phyloP scores from a whole-genome alignment of 2,113 vertebrate genomes.

The Cygnus atratus region DNA sequence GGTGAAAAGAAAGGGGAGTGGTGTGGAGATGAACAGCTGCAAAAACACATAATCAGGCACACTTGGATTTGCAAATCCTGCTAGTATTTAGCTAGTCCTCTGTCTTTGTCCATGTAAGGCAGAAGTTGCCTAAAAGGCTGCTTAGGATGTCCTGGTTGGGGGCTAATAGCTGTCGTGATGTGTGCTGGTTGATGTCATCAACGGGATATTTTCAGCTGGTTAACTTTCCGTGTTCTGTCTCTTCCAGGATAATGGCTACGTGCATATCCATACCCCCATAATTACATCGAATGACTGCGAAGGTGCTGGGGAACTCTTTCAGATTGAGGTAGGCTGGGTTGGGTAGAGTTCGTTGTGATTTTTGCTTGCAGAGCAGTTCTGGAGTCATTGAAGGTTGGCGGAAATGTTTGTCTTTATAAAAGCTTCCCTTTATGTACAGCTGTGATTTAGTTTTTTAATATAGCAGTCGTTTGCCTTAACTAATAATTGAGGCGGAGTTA shows the following conservation, averaged over 20 bases:
- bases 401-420: neutral
- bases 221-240: neutral
- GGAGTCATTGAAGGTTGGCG: neutral
- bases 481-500: neutral
- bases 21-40: neutral
- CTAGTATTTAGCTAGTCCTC: neutral
- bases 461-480: neutral
- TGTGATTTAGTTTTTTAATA: neutral
- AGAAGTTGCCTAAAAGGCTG: neutral
- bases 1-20: neutral
- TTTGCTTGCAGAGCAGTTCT: neutral
- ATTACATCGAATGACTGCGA: constrained; percentile 99
- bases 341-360: neutral
- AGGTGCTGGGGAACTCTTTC: constrained; percentile 94
- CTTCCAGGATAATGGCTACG: constrained; percentile 84
- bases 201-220: neutral
- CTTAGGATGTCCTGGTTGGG: neutral
- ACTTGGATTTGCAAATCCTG: neutral
- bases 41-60: neutral
- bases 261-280: constrained; percentile 93
- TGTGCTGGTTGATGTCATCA: neutral
- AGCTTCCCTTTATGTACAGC: neutral
- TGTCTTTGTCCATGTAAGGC: neutral
- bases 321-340: constrained; percentile 81
- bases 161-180: neutral